Evolutionary conservation across 2,888 invertebrate species (phyloP), one percentile per base, ranked within the genome.

Genomic region (Zhengitettix transpicula): DNA sequence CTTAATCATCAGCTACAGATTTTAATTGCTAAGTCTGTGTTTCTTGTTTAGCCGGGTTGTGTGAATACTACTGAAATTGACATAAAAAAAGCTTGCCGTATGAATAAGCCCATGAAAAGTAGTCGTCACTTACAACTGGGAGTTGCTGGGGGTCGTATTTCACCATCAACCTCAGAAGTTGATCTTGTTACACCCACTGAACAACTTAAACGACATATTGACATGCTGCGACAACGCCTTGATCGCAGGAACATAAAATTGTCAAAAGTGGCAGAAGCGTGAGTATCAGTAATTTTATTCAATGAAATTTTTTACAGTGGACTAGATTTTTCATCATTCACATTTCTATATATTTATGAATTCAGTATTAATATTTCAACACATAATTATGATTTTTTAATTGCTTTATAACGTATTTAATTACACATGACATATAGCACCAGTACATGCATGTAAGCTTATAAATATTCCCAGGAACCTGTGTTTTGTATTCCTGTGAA

Each of bases 41-140:
- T 58, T 58, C 47, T 58, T 63, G 75, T 74, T 0, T 72, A 93
- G 91, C 98, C 99, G 10, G 98, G 98, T 59, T 97, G 96, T 75
- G 96, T 99, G 44, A 99, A 98, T 75, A 98, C 97, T 0, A 98
- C 97, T 1, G 98, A 99, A 74, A 83, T 98, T 71, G 99, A 99
- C 73, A 96, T 98, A 53, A 94, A 93, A 74, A 99, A 99, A 76
- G 84, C 94, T 55, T 96, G 80, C 67, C 81, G 87, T 40, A 78
- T 76, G 71, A 76, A 78, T 65, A 79, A 78, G 67, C 76, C 78
- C 3, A 55, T 61, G 41, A 56, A 62, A 62, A 55, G 63, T 52
- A 61, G 58, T 54, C 62, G 60, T 56, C 60, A 59, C 42, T 57
- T 63, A 60, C 63, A 60, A 16, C 58, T 61, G 1, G 62, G 60